These are phyloP conservation scores for Sminthurides aquaticus DNA, from an alignment of 2,888 invertebrate species.

Conservation along the genomic window DNA sequence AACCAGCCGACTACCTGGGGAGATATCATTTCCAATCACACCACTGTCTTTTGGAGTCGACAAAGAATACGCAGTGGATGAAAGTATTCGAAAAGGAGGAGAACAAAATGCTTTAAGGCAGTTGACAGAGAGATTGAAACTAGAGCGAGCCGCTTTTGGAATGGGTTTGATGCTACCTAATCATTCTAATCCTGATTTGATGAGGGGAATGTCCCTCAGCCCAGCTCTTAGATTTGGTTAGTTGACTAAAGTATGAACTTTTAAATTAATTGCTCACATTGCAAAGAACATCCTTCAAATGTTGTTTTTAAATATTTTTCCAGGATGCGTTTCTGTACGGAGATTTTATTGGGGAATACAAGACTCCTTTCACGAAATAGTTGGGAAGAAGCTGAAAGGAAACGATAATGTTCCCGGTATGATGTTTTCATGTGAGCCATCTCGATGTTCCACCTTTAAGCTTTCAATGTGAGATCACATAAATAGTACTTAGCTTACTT, in stretches of 20 bases:
- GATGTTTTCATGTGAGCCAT: neutral
- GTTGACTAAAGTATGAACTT: no score
- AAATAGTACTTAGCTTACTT: no score
- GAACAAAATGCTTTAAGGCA: conserved; percentile 57
- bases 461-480: neutral
- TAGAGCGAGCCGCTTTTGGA: conserved; percentile 48
- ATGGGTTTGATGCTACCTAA: conserved; percentile 61
- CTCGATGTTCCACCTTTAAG: conserved; percentile 1
- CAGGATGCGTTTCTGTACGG: conserved; percentile 32
- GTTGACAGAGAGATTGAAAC: conserved; percentile 53
- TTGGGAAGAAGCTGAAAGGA: conserved; percentile 49
- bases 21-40: conserved; percentile 47
- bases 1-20: conserved; percentile 20
- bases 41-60: conserved; percentile 56
- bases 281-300: no score
- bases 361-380: conserved; percentile 57
- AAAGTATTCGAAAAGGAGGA: conserved; percentile 59
- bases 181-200: conserved; percentile 60
- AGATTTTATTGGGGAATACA: conserved; percentile 63
- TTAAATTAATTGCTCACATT: neutral
- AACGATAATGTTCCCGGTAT: conserved; percentile 49
- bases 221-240: conserved; percentile 62
- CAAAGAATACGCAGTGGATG: conserved; percentile 50
- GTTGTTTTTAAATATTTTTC: no score
- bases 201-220: conserved; percentile 59